Evolutionary conservation across 2,797 vertebrate species (phyloP).

Genomic region (Gobio occitaniae): DNA sequence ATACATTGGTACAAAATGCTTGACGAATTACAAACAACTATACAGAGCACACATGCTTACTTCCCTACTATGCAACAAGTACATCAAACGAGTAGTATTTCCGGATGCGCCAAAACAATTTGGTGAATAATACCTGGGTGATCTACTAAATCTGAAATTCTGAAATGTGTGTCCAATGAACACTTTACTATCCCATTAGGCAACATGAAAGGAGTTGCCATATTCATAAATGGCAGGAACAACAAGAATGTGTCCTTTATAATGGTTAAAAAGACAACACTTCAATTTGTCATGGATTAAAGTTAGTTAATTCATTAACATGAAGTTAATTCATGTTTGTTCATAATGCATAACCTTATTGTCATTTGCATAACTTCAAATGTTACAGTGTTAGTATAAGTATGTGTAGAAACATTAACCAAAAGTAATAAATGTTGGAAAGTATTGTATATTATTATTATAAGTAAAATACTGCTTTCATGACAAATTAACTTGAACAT

Average conservation of each 20-base stretch:
- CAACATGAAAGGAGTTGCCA: neutral
- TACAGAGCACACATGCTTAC: neutral
- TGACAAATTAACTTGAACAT: neutral
- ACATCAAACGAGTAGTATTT: neutral
- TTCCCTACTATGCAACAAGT: neutral
- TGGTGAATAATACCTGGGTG: neutral
- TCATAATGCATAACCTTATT: neutral
- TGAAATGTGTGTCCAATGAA: neutral
- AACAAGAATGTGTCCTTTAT: neutral
- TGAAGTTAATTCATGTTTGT: neutral
- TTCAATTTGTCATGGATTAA: neutral
- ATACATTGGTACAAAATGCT: neutral
- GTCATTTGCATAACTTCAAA: neutral
- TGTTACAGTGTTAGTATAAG: neutral
- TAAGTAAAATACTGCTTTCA: neutral
- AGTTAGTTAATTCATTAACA: neutral
- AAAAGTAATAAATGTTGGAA: neutral
- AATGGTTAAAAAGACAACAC: neutral
- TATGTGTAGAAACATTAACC: neutral
- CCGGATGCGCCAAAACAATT: neutral
- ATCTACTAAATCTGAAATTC: neutral
- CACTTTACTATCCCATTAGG: neutral
- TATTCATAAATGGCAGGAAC: neutral
- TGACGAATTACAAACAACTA: neutral
- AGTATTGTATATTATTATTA: neutral